phyloP scores from a whole-genome alignment of 2,797 vertebrate species.

The Rallus crepitans region DNA sequence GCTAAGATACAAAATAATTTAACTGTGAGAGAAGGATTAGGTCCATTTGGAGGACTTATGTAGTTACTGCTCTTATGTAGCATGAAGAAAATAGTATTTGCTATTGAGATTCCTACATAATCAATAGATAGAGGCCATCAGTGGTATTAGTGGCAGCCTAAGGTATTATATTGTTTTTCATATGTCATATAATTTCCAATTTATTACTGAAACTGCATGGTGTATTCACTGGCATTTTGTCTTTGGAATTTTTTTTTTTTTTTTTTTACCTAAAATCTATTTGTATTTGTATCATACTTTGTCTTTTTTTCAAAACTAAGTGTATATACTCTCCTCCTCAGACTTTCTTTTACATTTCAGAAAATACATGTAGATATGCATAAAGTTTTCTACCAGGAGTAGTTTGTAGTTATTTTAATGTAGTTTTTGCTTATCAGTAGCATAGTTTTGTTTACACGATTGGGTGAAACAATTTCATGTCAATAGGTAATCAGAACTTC shows the following conservation, averaged over 20 bases:
- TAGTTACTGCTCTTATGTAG: neutral
- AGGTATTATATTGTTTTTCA: neutral
- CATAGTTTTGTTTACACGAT: neutral
- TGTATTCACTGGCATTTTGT: neutral
- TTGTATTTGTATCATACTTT: neutral
- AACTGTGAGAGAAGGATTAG: neutral
- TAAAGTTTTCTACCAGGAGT: neutral
- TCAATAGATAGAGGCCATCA: neutral
- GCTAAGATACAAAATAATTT: neutral
- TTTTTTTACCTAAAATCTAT: neutral
- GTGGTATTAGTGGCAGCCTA: neutral
- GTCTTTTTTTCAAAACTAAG: neutral
- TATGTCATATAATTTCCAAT: neutral
- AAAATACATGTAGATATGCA: neutral
- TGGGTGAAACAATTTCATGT: neutral
- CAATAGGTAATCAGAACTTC: neutral
- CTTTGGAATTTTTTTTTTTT: neutral
- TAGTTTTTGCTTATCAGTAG: neutral
- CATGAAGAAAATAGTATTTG: neutral
- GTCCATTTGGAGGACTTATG: neutral
- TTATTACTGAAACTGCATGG: neutral
- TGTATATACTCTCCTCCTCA: neutral
- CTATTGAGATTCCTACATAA: neutral
- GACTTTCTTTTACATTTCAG: neutral
- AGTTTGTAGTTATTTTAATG: neutral